A percentile compares a stretch with the other conserved stretches of the same genome.
These are phyloP conservation scores for Anthoscopus minutus DNA, from an alignment of 2,113 vertebrate genomes.

Conservation along the genomic window DNA sequence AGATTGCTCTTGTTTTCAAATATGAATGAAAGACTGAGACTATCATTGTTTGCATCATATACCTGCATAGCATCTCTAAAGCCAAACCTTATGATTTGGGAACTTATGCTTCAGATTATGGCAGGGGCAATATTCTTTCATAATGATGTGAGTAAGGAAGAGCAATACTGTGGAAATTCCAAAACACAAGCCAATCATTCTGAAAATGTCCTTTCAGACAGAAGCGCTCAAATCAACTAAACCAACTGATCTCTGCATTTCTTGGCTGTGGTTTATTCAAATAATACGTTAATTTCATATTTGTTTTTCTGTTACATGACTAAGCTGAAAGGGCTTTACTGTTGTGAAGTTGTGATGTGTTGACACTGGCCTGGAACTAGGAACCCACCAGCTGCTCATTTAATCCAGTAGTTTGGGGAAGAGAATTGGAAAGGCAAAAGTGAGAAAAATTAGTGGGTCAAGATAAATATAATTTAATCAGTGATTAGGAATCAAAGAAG, in stretches of 20 bases:
- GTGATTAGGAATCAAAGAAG: not conserved
- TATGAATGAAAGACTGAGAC: constrained; percentile 44
- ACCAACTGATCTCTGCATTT: not conserved
- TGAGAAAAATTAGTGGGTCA: not conserved
- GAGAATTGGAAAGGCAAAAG: not conserved
- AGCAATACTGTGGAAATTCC: not conserved
- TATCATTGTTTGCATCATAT: not conserved
- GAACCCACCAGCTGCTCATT: not conserved
- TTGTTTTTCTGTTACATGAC: not conserved
- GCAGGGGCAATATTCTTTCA: constrained; percentile 11
- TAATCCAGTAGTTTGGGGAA: not conserved
- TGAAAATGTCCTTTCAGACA: not conserved
- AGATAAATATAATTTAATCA: not conserved
- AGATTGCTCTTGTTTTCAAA: constrained; percentile 40
- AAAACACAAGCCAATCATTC: not conserved
- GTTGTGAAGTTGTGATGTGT: not conserved
- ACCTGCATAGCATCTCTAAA: not conserved
- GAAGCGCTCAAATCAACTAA: not conserved
- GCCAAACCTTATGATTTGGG: not conserved
- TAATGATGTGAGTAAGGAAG: not conserved
- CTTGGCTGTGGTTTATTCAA: not conserved
- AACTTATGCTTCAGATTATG: not conserved
- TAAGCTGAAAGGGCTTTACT: not conserved
- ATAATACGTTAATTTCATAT: not conserved
- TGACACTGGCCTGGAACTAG: not conserved